Evolutionary conservation across 2,888 invertebrate genomes (phyloP), one percentile per base, ranked within the genome.

Genomic region (Trileptium ribeirensis): DNA sequence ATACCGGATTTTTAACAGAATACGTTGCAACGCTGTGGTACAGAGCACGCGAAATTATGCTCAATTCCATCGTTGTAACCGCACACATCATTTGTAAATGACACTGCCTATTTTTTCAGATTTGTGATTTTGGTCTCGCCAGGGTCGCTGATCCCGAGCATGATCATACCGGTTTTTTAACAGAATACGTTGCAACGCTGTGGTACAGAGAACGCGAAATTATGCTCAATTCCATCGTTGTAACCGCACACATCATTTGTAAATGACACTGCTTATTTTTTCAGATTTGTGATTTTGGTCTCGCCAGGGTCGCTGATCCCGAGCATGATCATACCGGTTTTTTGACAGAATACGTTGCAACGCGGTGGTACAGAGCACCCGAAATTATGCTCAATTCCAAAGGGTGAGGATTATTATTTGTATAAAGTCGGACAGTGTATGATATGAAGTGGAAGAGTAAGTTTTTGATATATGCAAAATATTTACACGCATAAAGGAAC

Each of bases 181-280:
- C 99, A 85, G 99, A 99, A 91, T 99, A 99, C 90, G 99, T 99
- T 83, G 99, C 99, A 81, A 99, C 99, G 67, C 92, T 99, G 88
- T 99, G 99, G 99, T 99, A 99, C 90, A 92, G 99, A 87, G 99
- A 99, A 81, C 99, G 99, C 40, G 99, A 99, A 92, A 99, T 99
- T 87, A 99, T 99, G 99, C 93, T 99, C 87, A 99, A 99, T 91
- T 97, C 97, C 1, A 99, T 97, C 93, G 97, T 97, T 85, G 98
- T n/a, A n/a, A n/a, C n/a, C n/a, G n/a, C n/a, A n/a, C n/a, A n/a
- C n/a, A n/a, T n/a, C n/a, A n/a, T n/a, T n/a, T n/a, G n/a, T n/a
- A n/a, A n/a, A n/a, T n/a, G n/a, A n/a, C n/a, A n/a, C n/a, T n/a
- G 51, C 24, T 51, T 51, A 15, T 15, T 80, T 80, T 79, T 80